These are phyloP conservation scores for Brachionus manjavacas DNA, from an alignment of 1,140 invertebrate species.

Conservation along the genomic window DNA sequence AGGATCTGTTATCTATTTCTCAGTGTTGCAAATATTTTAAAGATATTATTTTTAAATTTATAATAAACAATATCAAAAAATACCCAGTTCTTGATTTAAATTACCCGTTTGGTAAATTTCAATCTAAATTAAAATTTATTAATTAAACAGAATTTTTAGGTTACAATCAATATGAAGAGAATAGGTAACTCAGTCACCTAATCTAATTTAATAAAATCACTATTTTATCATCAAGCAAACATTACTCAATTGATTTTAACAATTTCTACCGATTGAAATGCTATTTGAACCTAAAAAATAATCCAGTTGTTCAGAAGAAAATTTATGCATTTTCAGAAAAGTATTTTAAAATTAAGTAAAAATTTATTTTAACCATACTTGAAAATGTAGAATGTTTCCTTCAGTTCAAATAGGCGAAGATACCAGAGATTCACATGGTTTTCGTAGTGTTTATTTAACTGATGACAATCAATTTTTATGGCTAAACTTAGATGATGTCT, in stretches of 20 bases:
- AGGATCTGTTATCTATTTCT: neutral
- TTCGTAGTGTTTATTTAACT: slow-evolving; percentile 7
- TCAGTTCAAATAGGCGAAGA: slow-evolving; percentile 2
- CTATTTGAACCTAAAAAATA: neutral
- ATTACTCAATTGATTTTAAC: neutral
- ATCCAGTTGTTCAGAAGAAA: neutral
- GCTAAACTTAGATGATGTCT: neutral
- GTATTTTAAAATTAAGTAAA: neutral
- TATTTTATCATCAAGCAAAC: neutral
- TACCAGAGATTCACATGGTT: neutral
- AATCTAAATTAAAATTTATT: neutral
- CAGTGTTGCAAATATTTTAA: neutral
- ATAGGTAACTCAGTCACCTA: neutral
- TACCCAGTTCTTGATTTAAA: neutral
- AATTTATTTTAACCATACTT: too few relatives aligned
- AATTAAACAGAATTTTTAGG: neutral
- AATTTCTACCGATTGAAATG: neutral
- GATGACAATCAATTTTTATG: slow-evolving; percentile 26
- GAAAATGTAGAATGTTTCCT: neutral
- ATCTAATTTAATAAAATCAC: neutral
- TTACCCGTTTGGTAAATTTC: neutral
- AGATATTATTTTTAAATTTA: neutral
- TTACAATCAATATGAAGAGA: neutral
- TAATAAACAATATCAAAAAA: neutral
- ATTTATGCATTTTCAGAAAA: slow-evolving; percentile 10